Base-by-base conservation (phyloP, 1,140 invertebrate species). In the Camponotus floridanus region DNA sequence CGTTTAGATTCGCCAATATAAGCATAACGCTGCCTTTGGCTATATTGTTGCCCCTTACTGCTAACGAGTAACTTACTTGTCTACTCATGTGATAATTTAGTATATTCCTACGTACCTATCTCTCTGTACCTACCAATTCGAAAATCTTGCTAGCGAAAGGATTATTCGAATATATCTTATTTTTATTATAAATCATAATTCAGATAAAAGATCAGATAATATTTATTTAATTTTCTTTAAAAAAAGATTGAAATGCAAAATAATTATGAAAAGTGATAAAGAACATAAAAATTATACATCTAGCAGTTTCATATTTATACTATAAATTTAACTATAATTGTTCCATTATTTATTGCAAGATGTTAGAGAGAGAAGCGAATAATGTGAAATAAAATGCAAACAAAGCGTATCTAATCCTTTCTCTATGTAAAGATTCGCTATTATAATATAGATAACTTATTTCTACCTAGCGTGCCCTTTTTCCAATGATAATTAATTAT, bases 71-170 rank as follows among this genome's bases (percentile, higher is more conserved):
- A 93, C 91, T 94, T 90, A 93, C 92, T 94, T 94, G 92, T 94
- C 92, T 94, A 94, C 92, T 94, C 93, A 94, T 95, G 94, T 94
- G 93, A 94, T 94, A 94, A 94, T 94, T 94, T 94, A 91, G 91
- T 94, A 94, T 93, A 93, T 94, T 91, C 93, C 93, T 93, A 91
- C 93, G 92, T 94, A 94, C 91, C 92, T 94, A 94, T 90, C 91
- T 51, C 48, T 51, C 48, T 92, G 88, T 90, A 93, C 88, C 92
- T 88, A 91, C 83, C 74, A 76, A 76, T 88, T 91, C 73, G 74
- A 59, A 86, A 84, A 68, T 90, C 73, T 91, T 78, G 73, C 68
- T 91, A 78, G 85, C 70, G 67, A 88, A 89, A 81, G 83, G 83
- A 90, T 88, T 76, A 57, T 87, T 76, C 76, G 67, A 31, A 26